phyloP scores from a whole-genome alignment of 2,797 vertebrate genomes.

The Gastrophryne carolinensis region DNA sequence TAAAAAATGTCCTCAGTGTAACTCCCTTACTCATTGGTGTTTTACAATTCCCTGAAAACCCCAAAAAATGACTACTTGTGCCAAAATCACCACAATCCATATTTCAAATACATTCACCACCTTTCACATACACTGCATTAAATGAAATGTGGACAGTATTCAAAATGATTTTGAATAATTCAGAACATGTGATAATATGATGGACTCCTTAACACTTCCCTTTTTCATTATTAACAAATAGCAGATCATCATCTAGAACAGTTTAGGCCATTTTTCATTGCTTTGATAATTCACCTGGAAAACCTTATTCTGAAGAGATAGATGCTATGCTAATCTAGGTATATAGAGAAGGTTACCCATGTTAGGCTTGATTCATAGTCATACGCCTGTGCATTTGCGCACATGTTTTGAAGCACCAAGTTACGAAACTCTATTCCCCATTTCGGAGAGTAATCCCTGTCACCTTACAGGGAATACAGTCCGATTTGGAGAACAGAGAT shows the following conservation, averaged over 20 bases:
- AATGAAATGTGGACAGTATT: conserved; percentile 4
- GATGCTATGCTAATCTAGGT: not conserved
- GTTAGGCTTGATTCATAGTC: too few species aligned
- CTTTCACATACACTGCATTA: conserved; percentile 18
- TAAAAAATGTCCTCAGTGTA: conserved; percentile 31
- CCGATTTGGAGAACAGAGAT: too few species aligned
- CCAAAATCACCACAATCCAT: conserved; percentile 25
- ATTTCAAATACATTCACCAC: conserved; percentile 38
- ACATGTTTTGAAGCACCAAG: too few species aligned
- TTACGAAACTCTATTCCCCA: too few species aligned
- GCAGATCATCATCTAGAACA: conserved; percentile 18
- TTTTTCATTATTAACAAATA: conserved; percentile 20
- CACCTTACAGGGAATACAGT: too few species aligned
- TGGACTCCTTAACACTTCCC: not conserved
- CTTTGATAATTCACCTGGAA: not conserved
- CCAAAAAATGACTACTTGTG: conserved; percentile 21
- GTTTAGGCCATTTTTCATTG: not conserved
- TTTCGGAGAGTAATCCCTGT: too few species aligned
- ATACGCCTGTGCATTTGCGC: too few species aligned
- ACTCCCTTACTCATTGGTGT: conserved; percentile 28
- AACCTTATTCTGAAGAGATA: conserved; percentile 2
- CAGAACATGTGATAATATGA: conserved; percentile 32
- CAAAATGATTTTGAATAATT: conserved; percentile 4
- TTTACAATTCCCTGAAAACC: conserved; percentile 35
- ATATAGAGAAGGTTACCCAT: too few species aligned